Evolutionary conservation across 2,797 vertebrate species (phyloP).

Genomic region (Jordanella pulchra): DNA sequence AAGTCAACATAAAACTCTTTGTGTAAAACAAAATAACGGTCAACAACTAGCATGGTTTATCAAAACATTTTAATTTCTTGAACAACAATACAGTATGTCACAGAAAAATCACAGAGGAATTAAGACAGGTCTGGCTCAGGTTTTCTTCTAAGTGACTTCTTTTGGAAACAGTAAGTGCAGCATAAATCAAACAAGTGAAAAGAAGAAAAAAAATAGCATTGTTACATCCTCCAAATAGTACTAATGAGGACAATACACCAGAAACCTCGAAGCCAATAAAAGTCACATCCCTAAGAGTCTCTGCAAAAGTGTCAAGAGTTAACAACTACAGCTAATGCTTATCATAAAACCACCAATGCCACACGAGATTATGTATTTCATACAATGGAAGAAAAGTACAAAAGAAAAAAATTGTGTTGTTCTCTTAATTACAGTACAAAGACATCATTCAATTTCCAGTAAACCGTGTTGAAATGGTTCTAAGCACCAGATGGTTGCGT

Average conservation of each 20-base stretch:
- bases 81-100: conserved; percentile 87
- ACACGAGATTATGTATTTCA: conserved; percentile 74
- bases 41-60: conserved; percentile 67
- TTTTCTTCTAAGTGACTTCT: conserved; percentile 73
- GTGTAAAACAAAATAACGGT: too few relatives aligned
- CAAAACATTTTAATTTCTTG: conserved; percentile 79
- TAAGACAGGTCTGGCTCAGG: conserved; percentile 88
- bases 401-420: conserved; percentile 59
- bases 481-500: conserved; percentile 79
- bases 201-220: conserved; percentile 46
- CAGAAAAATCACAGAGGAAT: conserved; percentile 88
- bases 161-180: conserved; percentile 79
- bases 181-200: conserved; percentile 71
- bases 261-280: conserved; percentile 61
- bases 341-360: conserved; percentile 76
- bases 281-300: conserved; percentile 73
- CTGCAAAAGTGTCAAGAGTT: conserved; percentile 72
- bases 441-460: conserved; percentile 77
- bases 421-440: conserved; percentile 82
- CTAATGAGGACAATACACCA: conserved; percentile 65
- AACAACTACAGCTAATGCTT: conserved; percentile 74
- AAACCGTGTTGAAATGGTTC: conserved; percentile 76
- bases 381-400: conserved; percentile 63
- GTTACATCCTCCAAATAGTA: conserved; percentile 71
- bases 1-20: not conserved